phyloP scores from a whole-genome alignment of 2,113 vertebrate genomes.

The Eira barbara region DNA sequence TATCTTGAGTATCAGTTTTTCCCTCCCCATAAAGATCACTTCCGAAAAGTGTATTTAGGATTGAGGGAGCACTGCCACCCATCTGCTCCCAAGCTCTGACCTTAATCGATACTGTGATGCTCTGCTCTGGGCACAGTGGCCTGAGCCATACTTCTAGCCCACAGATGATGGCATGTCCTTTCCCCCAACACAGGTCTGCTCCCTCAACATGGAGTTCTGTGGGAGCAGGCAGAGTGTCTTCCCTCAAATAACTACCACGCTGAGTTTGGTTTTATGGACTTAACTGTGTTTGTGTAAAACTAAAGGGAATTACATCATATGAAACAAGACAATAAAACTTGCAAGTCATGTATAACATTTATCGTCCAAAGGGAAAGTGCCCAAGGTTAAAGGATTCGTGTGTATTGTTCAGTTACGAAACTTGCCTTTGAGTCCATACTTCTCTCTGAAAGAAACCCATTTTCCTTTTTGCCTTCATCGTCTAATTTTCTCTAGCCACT shows the following conservation, averaged over 20 bases:
- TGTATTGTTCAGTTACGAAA: neutral
- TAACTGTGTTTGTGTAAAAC: neutral
- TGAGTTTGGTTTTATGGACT: neutral
- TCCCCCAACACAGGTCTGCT: accelerated
- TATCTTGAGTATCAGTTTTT: neutral
- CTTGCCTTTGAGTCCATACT: neutral
- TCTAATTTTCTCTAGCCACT: neutral
- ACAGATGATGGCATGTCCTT: too few species aligned
- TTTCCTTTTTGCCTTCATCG: neutral
- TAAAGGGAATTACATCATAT: constrained; percentile 9
- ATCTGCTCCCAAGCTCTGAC: neutral
- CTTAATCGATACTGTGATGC: accelerated
- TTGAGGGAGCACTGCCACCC: accelerated
- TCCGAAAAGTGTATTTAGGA: neutral
- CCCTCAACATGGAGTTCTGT: neutral
- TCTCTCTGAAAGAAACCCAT: neutral
- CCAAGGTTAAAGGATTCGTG: neutral
- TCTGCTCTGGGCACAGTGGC: neutral
- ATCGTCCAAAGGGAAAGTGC: neutral
- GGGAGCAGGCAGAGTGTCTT: neutral
- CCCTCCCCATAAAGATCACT: neutral
- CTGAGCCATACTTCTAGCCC: too few species aligned
- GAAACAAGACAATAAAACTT: constrained; percentile 42
- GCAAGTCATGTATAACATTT: neutral
- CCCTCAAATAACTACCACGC: neutral